Conservation (phyloP, 64 coral and sea anemone genomes). For the Orbicella faveolata region DNA sequence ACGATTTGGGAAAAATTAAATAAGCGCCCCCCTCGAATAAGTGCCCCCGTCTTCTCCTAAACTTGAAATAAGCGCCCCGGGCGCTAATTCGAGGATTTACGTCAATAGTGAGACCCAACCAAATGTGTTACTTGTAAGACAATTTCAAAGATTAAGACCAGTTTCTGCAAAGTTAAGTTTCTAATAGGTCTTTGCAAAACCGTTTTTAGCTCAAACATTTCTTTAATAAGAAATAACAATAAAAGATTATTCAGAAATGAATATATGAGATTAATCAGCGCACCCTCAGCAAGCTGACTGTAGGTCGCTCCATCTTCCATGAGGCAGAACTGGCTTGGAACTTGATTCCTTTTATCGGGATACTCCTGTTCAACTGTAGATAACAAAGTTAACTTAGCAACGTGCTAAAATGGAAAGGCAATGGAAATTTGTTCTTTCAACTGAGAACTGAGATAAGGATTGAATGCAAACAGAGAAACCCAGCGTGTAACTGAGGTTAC, state of each 20-base stretch:
- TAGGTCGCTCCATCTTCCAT: slow-evolving; percentile 25
- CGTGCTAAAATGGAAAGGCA: no score
- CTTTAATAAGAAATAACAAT: background rate
- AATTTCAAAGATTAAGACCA: background rate
- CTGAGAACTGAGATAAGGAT: no score
- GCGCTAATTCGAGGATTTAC: no score
- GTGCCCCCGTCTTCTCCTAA: no score
- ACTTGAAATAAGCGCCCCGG: no score
- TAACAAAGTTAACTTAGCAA: background rate
- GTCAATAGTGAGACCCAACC: no score
- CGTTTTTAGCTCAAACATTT: background rate
- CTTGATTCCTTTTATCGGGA: slow-evolving; percentile 4
- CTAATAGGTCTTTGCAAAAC: background rate
- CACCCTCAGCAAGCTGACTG: background rate
- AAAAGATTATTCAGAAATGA: background rate
- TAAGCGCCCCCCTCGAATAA: no score
- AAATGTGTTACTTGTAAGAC: no score
- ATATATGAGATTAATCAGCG: background rate
- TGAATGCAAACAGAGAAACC: no score
- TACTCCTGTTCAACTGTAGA: slow-evolving; percentile 2
- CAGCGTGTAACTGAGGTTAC: no score
- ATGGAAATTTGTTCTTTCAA: no score
- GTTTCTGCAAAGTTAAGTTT: background rate
- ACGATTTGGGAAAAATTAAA: no score
- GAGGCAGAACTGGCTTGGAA: slow-evolving; percentile 17